Percentiles rank a stretch among this genome's conserved stretches.
Conservation (phyloP, 1,140 invertebrate species). For the Leptonema lineaticorne region DNA sequence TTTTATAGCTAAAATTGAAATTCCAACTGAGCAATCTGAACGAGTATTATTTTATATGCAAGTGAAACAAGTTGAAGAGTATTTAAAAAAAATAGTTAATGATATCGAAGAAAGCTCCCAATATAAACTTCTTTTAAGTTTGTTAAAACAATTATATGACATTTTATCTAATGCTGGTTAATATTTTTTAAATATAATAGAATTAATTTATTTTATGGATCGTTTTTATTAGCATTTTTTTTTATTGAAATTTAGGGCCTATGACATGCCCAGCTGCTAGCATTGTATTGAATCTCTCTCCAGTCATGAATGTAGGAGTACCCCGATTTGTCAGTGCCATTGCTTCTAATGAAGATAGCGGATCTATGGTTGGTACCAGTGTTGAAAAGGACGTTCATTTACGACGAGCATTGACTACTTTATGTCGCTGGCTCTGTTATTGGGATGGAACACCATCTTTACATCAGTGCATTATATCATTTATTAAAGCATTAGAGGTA, state of each 20-base stretch:
- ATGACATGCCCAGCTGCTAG: slow-evolving; percentile 23
- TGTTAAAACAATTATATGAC: slow-evolving; percentile 26
- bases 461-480: slow-evolving; percentile 31
- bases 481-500: slow-evolving; percentile 34
- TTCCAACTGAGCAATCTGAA: slow-evolving; percentile 14
- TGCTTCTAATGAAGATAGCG: not conserved
- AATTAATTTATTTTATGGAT: no score
- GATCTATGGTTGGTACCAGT: not conserved
- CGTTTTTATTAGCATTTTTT: no score
- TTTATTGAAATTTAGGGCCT: slow-evolving; percentile 10
- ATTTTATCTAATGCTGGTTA: slow-evolving; percentile 30
- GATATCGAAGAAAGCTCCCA: slow-evolving; percentile 9
- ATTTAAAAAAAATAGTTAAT: slow-evolving; percentile 21
- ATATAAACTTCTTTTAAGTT: slow-evolving; percentile 10
- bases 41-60: slow-evolving; percentile 15
- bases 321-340: slow-evolving; percentile 12
- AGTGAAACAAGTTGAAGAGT: slow-evolving; percentile 25
- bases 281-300: slow-evolving; percentile 28
- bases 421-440: slow-evolving; percentile 35
- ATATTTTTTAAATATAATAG: no score
- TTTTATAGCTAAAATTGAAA: slow-evolving; percentile 26
- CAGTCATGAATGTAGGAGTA: slow-evolving; percentile 21
- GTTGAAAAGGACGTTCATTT: slow-evolving; percentile 8
- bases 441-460: slow-evolving; percentile 33
- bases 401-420: slow-evolving; percentile 22